Percentiles rank a stretch among this genome's conserved stretches.
phyloP scores from a whole-genome alignment of 2,888 invertebrate genomes.

The Hemistola chrysoprasaria region DNA sequence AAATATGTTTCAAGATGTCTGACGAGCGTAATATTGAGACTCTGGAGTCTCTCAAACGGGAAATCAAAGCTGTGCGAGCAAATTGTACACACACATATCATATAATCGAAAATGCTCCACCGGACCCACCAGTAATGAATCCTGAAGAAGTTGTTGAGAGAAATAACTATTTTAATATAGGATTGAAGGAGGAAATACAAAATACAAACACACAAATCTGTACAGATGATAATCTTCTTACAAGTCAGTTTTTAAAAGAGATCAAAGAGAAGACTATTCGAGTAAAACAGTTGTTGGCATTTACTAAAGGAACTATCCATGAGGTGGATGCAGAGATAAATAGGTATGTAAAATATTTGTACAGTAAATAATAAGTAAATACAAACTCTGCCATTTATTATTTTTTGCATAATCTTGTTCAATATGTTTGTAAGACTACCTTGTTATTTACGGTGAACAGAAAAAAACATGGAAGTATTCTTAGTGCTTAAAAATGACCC shows the following conservation, averaged over 20 bases:
- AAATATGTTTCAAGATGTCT: conserved; percentile 47
- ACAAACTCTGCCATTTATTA: too few relatives aligned
- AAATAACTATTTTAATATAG: conserved; percentile 53
- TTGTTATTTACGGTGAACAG: too few relatives aligned
- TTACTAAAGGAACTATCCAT: conserved; percentile 52
- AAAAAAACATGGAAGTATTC: too few relatives aligned
- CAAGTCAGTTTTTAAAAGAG: conserved; percentile 58
- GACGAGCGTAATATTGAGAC: conserved; percentile 47
- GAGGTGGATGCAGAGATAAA: conserved; percentile 61
- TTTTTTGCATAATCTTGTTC: too few relatives aligned
- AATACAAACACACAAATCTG: conserved; percentile 51
- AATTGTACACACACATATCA: conserved; percentile 52
- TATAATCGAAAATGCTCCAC: conserved; percentile 54
- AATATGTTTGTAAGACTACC: too few relatives aligned
- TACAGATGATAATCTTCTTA: conserved; percentile 56
- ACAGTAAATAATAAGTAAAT: too few relatives aligned
- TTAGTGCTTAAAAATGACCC: too few relatives aligned
- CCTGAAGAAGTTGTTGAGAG: conserved; percentile 45
- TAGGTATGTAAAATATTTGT: conserved; percentile 44
- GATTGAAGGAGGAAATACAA: conserved; percentile 51
- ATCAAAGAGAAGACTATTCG: conserved; percentile 55
- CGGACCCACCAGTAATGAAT: conserved; percentile 36
- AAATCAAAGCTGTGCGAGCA: conserved; percentile 53
- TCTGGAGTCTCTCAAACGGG: conserved; percentile 43
- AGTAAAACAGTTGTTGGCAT: conserved; percentile 58